Conservation (phyloP, 2,113 vertebrate species). For the Zosterops pallidus region DNA sequence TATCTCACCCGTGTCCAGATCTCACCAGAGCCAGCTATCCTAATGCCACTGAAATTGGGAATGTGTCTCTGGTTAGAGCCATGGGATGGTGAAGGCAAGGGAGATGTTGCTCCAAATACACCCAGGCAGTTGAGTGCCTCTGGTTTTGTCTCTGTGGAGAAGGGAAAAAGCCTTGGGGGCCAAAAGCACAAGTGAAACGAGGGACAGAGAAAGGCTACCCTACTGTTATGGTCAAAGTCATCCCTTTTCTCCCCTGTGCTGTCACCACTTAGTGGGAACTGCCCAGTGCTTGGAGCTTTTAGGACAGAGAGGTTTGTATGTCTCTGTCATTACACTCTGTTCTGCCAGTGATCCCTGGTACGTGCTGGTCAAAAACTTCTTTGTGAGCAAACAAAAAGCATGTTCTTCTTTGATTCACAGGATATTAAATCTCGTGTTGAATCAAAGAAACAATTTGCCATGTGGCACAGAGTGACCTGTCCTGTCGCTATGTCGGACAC, state of each 20-base stretch:
- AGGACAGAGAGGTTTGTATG: not conserved
- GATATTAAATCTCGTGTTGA: slow-evolving; percentile 52
- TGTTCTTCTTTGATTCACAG: slow-evolving; percentile 19
- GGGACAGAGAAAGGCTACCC: not conserved
- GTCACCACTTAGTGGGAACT: not conserved
- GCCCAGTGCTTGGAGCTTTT: not conserved
- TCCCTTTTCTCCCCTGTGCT: not conserved
- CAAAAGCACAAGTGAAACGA: not conserved
- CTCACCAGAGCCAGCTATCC: not conserved
- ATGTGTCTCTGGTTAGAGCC: not conserved
- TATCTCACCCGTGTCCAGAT: not conserved
- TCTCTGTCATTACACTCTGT: not conserved
- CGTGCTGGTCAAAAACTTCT: not conserved
- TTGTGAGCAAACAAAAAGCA: slow-evolving; percentile 13
- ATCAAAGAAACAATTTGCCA: slow-evolving; percentile 34
- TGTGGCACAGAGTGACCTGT: slow-evolving; percentile 15
- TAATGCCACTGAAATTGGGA: not conserved
- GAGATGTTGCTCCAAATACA: not conserved
- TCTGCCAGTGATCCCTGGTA: not conserved
- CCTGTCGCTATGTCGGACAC: no score
- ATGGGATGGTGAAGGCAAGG: not conserved
- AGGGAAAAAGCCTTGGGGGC: not conserved
- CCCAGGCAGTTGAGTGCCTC: not conserved
- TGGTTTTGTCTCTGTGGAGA: not conserved
- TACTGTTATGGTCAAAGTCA: not conserved